These are phyloP conservation scores for Chrosomus eos DNA, from an alignment of 2,797 vertebrate species.

Conservation along the genomic window DNA sequence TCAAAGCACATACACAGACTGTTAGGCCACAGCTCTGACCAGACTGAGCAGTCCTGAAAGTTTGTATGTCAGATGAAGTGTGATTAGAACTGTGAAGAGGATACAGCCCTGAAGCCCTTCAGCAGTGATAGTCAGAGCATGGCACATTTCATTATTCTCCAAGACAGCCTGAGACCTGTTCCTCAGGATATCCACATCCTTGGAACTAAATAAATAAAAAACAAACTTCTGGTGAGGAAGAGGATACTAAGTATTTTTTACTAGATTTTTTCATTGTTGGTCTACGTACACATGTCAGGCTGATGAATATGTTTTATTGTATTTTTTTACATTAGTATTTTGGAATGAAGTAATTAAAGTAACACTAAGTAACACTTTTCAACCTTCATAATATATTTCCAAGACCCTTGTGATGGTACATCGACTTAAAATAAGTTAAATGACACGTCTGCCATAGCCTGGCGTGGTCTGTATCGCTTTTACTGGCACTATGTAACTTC, in stretches of 20 bases:
- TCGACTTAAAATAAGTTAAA: too few species aligned
- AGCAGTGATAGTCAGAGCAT: not conserved
- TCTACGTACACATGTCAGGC: not conserved
- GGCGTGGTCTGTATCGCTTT: too few species aligned
- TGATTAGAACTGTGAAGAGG: conserved; percentile 11
- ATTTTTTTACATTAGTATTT: not conserved
- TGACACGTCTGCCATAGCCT: too few species aligned
- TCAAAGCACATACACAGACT: not conserved
- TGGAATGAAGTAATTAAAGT: not conserved
- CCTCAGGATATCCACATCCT: not conserved
- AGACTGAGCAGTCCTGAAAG: conserved; percentile 7
- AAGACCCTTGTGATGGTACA: too few species aligned
- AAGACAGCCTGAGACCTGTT: not conserved
- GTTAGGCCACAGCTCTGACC: not conserved
- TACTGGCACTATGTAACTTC: too few species aligned
- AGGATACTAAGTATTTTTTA: not conserved
- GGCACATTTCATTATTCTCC: conserved; percentile 20
- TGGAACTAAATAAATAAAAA: not conserved
- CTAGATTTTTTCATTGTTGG: not conserved
- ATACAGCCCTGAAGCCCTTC: not conserved
- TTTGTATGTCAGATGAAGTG: conserved; percentile 21
- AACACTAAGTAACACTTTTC: too few species aligned
- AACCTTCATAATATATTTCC: too few species aligned
- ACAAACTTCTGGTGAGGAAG: not conserved
- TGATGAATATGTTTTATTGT: not conserved